Conservation (phyloP, 2,888 invertebrate species). For the Spilosoma lubricipeda region DNA sequence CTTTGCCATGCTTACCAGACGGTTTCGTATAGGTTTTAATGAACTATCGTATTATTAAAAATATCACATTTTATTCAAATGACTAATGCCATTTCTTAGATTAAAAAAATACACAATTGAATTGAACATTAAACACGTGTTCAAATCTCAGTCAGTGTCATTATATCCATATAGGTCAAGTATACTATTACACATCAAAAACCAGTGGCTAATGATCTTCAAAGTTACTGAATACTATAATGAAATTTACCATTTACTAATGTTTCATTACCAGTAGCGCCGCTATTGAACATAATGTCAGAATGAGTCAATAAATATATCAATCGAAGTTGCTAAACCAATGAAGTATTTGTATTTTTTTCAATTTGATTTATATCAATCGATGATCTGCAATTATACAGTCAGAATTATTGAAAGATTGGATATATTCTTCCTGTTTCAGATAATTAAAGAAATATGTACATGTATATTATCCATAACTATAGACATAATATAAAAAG, state of each 20-base stretch:
- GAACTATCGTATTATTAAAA: background rate
- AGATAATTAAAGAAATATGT: constrained; percentile 28
- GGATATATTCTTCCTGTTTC: constrained; percentile 27
- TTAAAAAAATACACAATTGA: background rate
- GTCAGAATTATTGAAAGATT: constrained; percentile 15
- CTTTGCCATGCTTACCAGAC: too few species aligned
- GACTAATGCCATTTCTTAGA: background rate
- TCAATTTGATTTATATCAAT: constrained; percentile 3
- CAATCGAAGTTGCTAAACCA: constrained; percentile 1
- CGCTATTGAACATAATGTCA: background rate
- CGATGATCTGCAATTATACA: constrained; percentile 30
- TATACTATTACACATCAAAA: background rate
- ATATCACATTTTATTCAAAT: background rate
- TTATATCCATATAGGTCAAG: background rate
- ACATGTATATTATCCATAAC: constrained; percentile 35
- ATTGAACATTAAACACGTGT: background rate
- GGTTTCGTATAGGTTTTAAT: too few species aligned
- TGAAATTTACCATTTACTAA: background rate
- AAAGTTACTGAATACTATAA: background rate
- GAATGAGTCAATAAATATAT: background rate
- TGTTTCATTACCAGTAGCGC: background rate
- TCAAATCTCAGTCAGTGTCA: background rate
- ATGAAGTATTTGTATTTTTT: background rate
- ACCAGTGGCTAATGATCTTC: background rate
- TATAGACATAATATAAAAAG: too few species aligned